phyloP scores from a whole-genome alignment of 1,140 invertebrate species.

The Psilanteris sp. region DNA sequence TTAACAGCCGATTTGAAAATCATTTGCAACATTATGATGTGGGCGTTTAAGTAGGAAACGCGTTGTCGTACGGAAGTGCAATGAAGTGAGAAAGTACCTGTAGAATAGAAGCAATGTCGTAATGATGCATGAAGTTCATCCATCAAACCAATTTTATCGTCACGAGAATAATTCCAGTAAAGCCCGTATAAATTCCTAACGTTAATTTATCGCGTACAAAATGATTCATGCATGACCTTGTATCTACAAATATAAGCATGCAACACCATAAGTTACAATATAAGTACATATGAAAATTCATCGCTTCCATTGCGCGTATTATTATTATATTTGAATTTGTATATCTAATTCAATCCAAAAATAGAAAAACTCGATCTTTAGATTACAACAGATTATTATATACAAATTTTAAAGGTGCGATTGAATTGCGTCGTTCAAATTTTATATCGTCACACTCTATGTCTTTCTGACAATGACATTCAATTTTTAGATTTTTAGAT shows the following conservation, averaged over 20 bases:
- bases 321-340: constrained; percentile 31
- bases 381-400: constrained; percentile 7
- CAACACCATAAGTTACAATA: constrained; percentile 36
- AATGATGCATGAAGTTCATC: constrained; percentile 39
- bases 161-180: constrained; percentile 6
- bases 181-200: not conserved
- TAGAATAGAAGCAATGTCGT: constrained; percentile 9
- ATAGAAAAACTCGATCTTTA: constrained; percentile 2
- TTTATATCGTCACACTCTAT: constrained; percentile 14
- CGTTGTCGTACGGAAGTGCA: constrained; percentile 31
- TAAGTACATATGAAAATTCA: constrained; percentile 39
- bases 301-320: constrained; percentile 17
- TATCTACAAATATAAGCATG: constrained; percentile 1
- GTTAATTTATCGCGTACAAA: constrained; percentile 20
- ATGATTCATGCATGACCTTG: constrained; percentile 42
- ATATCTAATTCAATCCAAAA: constrained; percentile 3
- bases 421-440: not conserved
- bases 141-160: constrained; percentile 17
- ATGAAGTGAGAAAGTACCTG: constrained; percentile 42
- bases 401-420: constrained; percentile 2
- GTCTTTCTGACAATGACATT: constrained; percentile 35
- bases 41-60: constrained; percentile 39
- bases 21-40: constrained; percentile 19
- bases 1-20: constrained; percentile 4
- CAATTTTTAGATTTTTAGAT: constrained; percentile 17